phyloP scores from a whole-genome alignment of 2,113 vertebrate species.

The Syrmaticus mikado region DNA sequence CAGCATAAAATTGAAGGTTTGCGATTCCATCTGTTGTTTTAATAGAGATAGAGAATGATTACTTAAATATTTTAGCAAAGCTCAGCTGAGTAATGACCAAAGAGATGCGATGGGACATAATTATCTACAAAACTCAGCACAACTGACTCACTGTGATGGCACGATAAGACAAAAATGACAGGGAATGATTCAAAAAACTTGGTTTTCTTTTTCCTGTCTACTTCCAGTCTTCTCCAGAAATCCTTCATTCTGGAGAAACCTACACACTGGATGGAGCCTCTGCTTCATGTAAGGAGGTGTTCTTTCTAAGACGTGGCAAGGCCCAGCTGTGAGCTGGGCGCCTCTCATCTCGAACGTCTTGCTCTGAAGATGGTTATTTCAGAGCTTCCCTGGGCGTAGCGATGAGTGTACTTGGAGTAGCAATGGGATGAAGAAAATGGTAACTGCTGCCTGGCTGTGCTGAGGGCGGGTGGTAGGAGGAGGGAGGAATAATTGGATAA shows the following conservation, averaged over 20 bases:
- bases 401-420: background rate
- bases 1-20: slow-evolving; percentile 57
- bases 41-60: slow-evolving; percentile 35
- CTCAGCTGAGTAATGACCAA: slow-evolving; percentile 10
- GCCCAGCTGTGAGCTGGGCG: background rate
- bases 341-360: background rate
- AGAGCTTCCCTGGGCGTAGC: background rate
- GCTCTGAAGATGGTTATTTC: background rate
- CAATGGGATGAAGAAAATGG: background rate
- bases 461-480: background rate
- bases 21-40: slow-evolving; percentile 71
- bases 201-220: background rate
- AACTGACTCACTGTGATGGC: background rate
- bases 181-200: background rate
- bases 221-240: background rate
- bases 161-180: background rate
- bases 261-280: background rate
- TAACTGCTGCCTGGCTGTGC: background rate
- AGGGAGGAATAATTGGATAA: background rate
- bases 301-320: background rate
- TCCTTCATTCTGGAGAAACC: background rate
- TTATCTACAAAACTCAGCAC: background rate
- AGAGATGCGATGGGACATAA: background rate
- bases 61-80: slow-evolving; percentile 58
- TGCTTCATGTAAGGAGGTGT: background rate